phyloP scores from a whole-genome alignment of 2,888 invertebrate genomes.

The Lottia gigantea region DNA sequence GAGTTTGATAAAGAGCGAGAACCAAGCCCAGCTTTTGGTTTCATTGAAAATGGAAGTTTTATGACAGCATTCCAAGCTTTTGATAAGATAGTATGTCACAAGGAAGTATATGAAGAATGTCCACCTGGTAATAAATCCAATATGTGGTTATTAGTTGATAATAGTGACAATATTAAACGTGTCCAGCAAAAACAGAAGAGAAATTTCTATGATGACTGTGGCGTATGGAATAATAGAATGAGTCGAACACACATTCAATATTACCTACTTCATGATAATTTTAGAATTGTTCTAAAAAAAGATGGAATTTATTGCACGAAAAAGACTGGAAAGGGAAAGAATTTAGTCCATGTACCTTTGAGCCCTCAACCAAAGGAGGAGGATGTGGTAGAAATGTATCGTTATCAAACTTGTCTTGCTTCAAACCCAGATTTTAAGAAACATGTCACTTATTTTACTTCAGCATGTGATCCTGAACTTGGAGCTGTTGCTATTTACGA shows the following conservation, averaged over 20 bases:
- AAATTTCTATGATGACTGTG: slow-evolving; percentile 6
- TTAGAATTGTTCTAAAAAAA: background rate
- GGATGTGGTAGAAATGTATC: background rate
- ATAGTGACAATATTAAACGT: background rate
- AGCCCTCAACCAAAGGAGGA: background rate
- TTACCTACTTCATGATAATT: background rate
- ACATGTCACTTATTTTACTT: background rate
- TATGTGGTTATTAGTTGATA: slow-evolving; percentile 6
- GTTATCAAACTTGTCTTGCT: background rate
- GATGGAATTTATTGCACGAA: background rate
- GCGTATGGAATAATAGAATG: slow-evolving; percentile 2
- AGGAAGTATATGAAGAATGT: background rate
- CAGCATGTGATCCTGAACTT: background rate
- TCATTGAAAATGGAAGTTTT: too few relatives aligned
- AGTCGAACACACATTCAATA: background rate
- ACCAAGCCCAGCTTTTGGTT: too few relatives aligned
- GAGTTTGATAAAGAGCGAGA: too few relatives aligned
- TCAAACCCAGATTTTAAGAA: background rate
- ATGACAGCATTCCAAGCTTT: too few relatives aligned
- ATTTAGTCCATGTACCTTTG: background rate
- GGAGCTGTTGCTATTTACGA: slow-evolving; percentile 2
- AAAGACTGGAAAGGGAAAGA: background rate
- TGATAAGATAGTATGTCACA: background rate
- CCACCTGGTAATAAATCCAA: background rate
- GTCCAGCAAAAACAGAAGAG: background rate